Evolutionary conservation across 2,113 vertebrate genomes (phyloP), one percentile per base, ranked within the genome.

Genomic region (Oncorhynchus gorbuscha): DNA sequence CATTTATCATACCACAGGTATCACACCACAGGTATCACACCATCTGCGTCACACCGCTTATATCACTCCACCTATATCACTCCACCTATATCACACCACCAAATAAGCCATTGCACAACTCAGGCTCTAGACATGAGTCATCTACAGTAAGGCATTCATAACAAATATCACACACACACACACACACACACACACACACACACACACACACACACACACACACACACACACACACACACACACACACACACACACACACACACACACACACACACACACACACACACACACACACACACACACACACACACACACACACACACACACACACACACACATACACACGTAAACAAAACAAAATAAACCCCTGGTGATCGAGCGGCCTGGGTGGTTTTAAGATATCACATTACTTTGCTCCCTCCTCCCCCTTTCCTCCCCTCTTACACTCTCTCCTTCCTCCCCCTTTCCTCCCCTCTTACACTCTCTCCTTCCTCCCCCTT

Each of bases 401-500:
- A 8, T 2, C 39, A 39, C 39, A 39, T 9, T 39, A 39, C 39
- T 2, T 39, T 39, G 8, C 39, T 39, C 58, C 58, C 58, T n/a
- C 58, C 16, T n/a, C 28, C 28, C 28, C 28, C 28, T 30, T 30
- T 4, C 30, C 30, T 30, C 30, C 30, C 30, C 30, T 30, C 30
- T 30, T 30, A 30, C 30, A 30, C 30, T 30, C 30, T 4, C 30
- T 30, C 32, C 32, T 9, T 39, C 35, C 35, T n/a, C 58, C 61
- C 61, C 61, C 61, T 14, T 76, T 76, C 76, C 75, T 76, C 76
- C 73, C 78, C 73, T 61, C 71, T 65, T 72, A 66, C 76, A 73
- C 76, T 5, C 5, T 5, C 32, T 6, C 35, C 6, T 35, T 35
- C 35, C 55, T 20, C 55, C 61, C 61, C n/a, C 59, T 32, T 32